A percentile compares a stretch with the other conserved stretches of the same genome.
These are phyloP conservation scores for Thecocarcelia acutangulata DNA, from an alignment of 2,888 invertebrate genomes.

Conservation along the genomic window DNA sequence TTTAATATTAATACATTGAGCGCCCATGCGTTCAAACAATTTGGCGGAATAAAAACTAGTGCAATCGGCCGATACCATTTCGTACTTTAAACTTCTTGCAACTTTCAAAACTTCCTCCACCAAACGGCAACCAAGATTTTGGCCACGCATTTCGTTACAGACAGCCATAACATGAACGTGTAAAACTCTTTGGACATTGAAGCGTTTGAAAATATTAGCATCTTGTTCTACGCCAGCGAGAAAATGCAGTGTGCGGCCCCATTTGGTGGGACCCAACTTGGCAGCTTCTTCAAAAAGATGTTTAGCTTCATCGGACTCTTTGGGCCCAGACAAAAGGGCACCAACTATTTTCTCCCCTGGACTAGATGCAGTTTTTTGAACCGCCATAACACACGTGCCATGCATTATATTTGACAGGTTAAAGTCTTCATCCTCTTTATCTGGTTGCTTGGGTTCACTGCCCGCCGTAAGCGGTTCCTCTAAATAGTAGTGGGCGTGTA, in stretches of 20 bases:
- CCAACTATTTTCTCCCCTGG: conserved; percentile 72
- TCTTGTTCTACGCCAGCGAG: conserved; percentile 74
- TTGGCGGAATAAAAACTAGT: conserved; percentile 77
- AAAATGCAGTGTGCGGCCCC: conserved; percentile 75
- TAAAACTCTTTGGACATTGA: conserved; percentile 72
- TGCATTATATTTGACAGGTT: conserved; percentile 74
- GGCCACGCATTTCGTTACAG: conserved; percentile 74
- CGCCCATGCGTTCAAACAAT: conserved; percentile 74
- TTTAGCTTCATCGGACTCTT: conserved; percentile 71
- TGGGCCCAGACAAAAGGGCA: conserved; percentile 77
- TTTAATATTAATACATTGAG: conserved; percentile 73
- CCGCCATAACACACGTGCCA: conserved; percentile 75
- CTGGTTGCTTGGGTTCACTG: conserved; percentile 73
- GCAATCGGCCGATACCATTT: conserved; percentile 76
- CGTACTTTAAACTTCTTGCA: conserved; percentile 73
- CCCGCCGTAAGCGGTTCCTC: conserved; percentile 78
- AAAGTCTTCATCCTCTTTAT: conserved; percentile 75
- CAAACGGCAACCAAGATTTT: conserved; percentile 74
- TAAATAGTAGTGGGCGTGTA: conserved; percentile 75
- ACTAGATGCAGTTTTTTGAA: conserved; percentile 18
- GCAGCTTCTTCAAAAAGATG: conserved; percentile 73
- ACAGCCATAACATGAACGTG: conserved; percentile 78
- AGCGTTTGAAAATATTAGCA: conserved; percentile 75
- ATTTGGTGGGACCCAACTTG: conserved; percentile 74
- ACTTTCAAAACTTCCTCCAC: conserved; percentile 71